Conservation (phyloP, 2,888 invertebrate species). For the Acrobasis consociella region DNA sequence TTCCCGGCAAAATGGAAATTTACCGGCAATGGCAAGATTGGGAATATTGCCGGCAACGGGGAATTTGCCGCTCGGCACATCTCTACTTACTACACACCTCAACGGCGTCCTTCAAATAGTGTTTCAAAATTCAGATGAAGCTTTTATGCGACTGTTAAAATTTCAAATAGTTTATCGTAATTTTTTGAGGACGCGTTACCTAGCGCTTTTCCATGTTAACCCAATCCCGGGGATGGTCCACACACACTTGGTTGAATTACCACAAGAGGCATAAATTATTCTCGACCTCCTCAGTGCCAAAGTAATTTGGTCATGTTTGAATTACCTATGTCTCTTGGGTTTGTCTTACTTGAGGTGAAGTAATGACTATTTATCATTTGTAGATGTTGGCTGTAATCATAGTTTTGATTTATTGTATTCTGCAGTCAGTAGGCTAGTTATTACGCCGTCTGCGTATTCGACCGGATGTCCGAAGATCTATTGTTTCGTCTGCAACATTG, state of each 20-base stretch:
- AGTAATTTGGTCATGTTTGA: too few species aligned
- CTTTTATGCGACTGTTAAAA: background rate
- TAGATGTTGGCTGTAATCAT: slow-evolving; percentile 24
- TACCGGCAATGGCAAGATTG: too few species aligned
- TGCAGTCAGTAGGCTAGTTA: slow-evolving; percentile 53
- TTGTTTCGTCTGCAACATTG: slow-evolving; percentile 61
- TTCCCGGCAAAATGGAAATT: too few species aligned
- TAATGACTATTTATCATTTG: slow-evolving; percentile 9
- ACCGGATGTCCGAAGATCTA: slow-evolving; percentile 71
- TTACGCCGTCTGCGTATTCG: slow-evolving; percentile 60
- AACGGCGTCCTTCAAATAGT: background rate
- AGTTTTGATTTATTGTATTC: slow-evolving; percentile 38
- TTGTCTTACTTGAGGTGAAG: background rate
- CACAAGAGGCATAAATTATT: too few species aligned
- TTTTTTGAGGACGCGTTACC: too few species aligned
- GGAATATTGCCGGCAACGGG: too few species aligned
- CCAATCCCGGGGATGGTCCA: too few species aligned
- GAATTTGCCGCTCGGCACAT: too few species aligned
- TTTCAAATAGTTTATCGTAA: too few species aligned
- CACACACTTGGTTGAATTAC: too few species aligned
- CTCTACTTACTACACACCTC: background rate
- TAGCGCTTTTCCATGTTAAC: too few species aligned
- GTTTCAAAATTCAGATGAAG: slow-evolving; percentile 3
- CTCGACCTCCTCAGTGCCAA: too few species aligned
- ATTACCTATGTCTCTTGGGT: background rate